Conservation (phyloP, 2,888 invertebrate species). For the Acanthosoma haemorrhoidale region DNA sequence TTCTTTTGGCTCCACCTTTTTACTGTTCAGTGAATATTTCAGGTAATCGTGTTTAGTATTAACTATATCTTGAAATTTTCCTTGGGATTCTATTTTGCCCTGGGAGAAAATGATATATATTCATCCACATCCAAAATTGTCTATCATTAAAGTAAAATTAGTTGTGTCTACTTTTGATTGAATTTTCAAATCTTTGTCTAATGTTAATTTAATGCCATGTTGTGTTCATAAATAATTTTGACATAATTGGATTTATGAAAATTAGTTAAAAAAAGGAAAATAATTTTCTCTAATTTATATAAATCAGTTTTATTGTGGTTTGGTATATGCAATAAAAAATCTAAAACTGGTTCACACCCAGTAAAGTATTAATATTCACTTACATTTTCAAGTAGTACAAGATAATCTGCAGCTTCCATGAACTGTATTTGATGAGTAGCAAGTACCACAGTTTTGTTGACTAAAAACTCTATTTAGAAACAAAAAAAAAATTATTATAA, state of each 20-base stretch:
- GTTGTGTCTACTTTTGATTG: too few relatives aligned
- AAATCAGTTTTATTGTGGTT: too few relatives aligned
- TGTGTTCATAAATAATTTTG: too few relatives aligned
- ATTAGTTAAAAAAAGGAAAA: too few relatives aligned
- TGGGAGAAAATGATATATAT: too few relatives aligned
- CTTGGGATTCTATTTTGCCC: conserved; percentile 31
- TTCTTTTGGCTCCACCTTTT: neutral
- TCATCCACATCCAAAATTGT: too few relatives aligned
- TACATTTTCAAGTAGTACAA: conserved; percentile 62
- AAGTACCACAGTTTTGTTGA: conserved; percentile 63
- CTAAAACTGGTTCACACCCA: neutral
- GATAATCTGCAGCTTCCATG: conserved; percentile 58
- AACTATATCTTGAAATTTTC: conserved; percentile 24
- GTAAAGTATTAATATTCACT: conserved; percentile 44
- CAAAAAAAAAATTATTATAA: neutral
- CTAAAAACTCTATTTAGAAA: conserved; percentile 51
- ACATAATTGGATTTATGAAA: too few relatives aligned
- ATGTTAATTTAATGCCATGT: too few relatives aligned
- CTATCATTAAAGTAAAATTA: too few relatives aligned
- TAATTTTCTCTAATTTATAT: too few relatives aligned
- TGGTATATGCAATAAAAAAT: neutral
- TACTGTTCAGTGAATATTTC: neutral
- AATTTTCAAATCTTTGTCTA: too few relatives aligned
- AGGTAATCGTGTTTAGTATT: conserved; percentile 28
- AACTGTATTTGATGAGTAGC: conserved; percentile 83